Conservation (phyloP, 2,797 vertebrate genomes). For the Anas georgica region DNA sequence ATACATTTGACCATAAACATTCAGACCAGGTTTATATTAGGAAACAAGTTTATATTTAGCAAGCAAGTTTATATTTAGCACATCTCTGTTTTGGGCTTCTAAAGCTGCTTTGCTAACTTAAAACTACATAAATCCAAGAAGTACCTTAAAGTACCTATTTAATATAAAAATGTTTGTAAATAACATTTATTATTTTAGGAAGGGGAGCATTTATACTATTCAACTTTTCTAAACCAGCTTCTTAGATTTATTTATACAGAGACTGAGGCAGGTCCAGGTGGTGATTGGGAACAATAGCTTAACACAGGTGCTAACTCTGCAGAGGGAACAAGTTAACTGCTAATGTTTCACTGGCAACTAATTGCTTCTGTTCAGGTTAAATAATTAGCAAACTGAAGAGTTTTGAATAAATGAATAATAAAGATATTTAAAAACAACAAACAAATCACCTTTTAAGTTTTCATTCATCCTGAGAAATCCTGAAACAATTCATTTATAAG, state of each 20-base stretch:
- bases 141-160: background rate
- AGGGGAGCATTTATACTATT: accelerated
- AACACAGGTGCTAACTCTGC: background rate
- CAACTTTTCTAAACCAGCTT: background rate
- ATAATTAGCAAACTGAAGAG: background rate
- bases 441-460: background rate
- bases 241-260: background rate
- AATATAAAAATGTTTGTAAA: background rate
- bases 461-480: background rate
- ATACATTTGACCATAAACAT: background rate
- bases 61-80: background rate
- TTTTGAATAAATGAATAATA: background rate
- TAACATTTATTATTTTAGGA: background rate
- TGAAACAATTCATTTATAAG: constrained; percentile 26
- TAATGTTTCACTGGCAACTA: background rate
- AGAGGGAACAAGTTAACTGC: background rate
- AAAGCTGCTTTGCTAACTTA: background rate
- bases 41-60: background rate
- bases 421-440: background rate
- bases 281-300: background rate
- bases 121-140: background rate
- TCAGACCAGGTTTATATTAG: background rate
- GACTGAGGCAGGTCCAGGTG: background rate
- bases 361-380: background rate
- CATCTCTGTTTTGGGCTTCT: background rate